Base-by-base conservation (phyloP, 1,140 invertebrate species). In the Drosophila bocqueti region DNA sequence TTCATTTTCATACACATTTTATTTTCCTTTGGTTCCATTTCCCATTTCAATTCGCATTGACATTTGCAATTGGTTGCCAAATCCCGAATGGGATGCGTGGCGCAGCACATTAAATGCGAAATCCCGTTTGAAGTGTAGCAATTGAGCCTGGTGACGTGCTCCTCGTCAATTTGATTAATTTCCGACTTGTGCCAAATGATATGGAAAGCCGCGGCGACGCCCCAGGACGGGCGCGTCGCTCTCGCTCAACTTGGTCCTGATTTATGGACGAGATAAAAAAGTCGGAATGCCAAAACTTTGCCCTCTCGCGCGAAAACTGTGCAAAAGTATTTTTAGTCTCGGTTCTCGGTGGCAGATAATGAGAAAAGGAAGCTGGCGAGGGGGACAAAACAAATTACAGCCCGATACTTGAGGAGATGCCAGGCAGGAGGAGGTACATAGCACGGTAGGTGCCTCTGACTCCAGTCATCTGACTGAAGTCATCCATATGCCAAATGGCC, bases 181-280 rank as follows among this genome's bases (percentile, higher is more conserved):
- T 49, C 49, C 42, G 52, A 40, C 73, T 40, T 36, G 13, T n/a
- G 66, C 40, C 50, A 61, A 80, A 73, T 65, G 61, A 52, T 59
- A 64, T 58, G 54, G 36, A 67, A 60, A 45, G 65, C 42, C 43
- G 50, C 66, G 55, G n/a, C 15, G 38, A 1, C 13, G 40, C 21
- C 54, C 54, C 54, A 57, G 54, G 54, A 57, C 54, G 15, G n/a
- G 21, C 47, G 65, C 45, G 10, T 18, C 4, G 5, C 59, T 21
- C 45, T 49, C 60, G 42, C 55, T 69, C 60, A 74, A 85, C 79
- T 81, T 75, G 81, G 31, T 54, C 68, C 64, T 85, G 82, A 85
- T 82, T 85, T 86, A 85, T 86, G 82, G 72, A 79, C 62, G 75
- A 79, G 83, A 86, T 86, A 86, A 82, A 82, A 82, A 67, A 74